A percentile compares a stretch with the other conserved stretches of the same genome.
These are phyloP conservation scores for Sebastes hubbsi DNA, from an alignment of 2,797 vertebrate genomes.

Conservation along the genomic window DNA sequence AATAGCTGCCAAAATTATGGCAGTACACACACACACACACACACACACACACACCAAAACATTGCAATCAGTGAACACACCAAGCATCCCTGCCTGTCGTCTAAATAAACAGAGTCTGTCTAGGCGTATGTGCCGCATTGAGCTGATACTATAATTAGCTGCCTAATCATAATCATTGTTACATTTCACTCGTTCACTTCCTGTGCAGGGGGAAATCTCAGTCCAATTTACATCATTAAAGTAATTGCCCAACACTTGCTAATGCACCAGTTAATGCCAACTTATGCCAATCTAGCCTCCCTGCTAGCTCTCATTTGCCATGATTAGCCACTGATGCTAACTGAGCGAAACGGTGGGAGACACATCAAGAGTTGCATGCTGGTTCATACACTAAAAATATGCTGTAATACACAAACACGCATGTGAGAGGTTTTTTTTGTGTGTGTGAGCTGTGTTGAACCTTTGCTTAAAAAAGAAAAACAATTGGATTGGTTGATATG, in stretches of 20 bases:
- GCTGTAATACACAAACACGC: background rate
- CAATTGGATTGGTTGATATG: background rate
- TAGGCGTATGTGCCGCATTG: slow-evolving; percentile 67
- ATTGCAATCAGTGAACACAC: slow-evolving; percentile 58
- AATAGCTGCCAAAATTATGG: background rate
- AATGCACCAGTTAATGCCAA: slow-evolving; percentile 75
- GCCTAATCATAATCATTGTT: slow-evolving; percentile 84
- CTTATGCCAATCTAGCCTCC: slow-evolving; percentile 74
- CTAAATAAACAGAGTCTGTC: slow-evolving; percentile 69
- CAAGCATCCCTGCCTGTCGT: slow-evolving; percentile 49
- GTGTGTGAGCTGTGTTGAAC: background rate
- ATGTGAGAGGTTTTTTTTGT: background rate
- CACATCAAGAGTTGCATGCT: slow-evolving; percentile 25
- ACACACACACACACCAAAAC: slow-evolving; percentile 5
- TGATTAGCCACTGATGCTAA: slow-evolving; percentile 75
- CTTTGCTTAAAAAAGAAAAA: background rate
- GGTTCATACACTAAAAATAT: slow-evolving; percentile 3
- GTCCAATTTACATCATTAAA: slow-evolving; percentile 78
- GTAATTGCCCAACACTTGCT: slow-evolving; percentile 82
- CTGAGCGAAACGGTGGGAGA: slow-evolving; percentile 48
- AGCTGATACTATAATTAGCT: slow-evolving; percentile 82
- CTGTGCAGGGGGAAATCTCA: slow-evolving; percentile 76
- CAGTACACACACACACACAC: background rate
- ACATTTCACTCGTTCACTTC: slow-evolving; percentile 76
- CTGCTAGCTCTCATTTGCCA: slow-evolving; percentile 70